Conservation (phyloP, 2,113 vertebrate genomes). For the Spilogale gracilis region DNA sequence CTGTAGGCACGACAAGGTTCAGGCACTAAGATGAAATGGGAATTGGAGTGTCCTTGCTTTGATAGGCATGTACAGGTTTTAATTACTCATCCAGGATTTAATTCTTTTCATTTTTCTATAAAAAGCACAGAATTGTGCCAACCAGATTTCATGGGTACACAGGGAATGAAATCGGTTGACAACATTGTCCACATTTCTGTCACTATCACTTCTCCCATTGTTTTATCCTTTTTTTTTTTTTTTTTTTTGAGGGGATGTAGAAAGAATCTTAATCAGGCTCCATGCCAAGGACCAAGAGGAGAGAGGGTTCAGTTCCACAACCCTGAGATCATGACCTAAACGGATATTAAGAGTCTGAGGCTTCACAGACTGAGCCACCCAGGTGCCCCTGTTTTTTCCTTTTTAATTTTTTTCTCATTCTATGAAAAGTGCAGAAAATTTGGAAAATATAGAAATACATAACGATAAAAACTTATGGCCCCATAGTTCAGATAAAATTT, state of each 20-base stretch:
- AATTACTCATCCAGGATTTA: conserved; percentile 59
- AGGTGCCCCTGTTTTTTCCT: not conserved
- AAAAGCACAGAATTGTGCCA: conserved; percentile 46
- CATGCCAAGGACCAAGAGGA: not conserved
- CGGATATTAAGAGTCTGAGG: not conserved
- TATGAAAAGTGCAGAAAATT: conserved; percentile 35
- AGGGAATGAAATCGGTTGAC: not conserved
- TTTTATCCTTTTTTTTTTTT: not conserved
- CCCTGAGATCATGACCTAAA: not conserved
- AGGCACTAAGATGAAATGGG: not conserved
- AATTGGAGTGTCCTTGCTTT: not conserved
- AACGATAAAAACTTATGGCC: not conserved
- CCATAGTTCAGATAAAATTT: not conserved
- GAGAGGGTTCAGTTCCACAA: not conserved
- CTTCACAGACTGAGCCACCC: not conserved
- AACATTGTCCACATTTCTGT: not conserved
- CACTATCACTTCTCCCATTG: not conserved
- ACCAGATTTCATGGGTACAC: not conserved
- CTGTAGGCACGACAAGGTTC: not conserved
- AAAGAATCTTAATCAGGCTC: not conserved
- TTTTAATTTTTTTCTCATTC: not conserved
- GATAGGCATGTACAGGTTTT: conserved; percentile 23
- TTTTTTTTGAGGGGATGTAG: not conserved
- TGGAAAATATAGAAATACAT: not conserved
- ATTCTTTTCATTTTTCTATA: not conserved